Evolutionary conservation across 1,140 invertebrate genomes (phyloP).

Genomic region (Ceratina japonica): DNA sequence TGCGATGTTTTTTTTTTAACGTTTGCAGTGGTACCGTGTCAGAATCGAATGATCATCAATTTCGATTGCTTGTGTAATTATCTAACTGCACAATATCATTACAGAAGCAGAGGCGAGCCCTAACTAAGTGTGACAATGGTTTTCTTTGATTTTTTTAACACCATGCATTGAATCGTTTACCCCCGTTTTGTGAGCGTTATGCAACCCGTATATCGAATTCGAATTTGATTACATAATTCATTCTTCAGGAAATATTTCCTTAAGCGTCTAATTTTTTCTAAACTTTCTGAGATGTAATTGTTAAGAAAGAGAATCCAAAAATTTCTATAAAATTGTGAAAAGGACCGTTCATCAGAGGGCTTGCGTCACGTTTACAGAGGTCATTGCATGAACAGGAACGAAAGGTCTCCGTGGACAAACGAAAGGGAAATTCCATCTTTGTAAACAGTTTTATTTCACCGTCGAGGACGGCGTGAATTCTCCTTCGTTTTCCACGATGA

Average conservation of each 20-base stretch:
- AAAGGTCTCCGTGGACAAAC: constrained; percentile 41
- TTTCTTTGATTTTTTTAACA: constrained; percentile 14
- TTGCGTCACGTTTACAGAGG: constrained; percentile 36
- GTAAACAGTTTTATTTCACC: not conserved
- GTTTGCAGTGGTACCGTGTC: constrained; percentile 17
- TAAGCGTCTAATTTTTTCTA: too few species aligned
- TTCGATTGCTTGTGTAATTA: constrained; percentile 29
- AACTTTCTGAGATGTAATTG: too few species aligned
- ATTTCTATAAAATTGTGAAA: not conserved
- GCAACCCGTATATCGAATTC: constrained; percentile 27
- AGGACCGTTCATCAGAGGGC: not conserved
- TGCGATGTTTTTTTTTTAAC: constrained; percentile 25
- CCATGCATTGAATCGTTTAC: constrained; percentile 23
- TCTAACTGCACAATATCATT: constrained; percentile 44
- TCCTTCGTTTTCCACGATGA: constrained; percentile 19
- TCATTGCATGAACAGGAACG: constrained; percentile 26
- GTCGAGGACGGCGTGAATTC: constrained; percentile 27
- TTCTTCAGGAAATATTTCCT: not conserved
- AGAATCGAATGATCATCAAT: constrained; percentile 8
- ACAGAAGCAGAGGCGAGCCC: constrained; percentile 46
- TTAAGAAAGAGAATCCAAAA: too few species aligned
- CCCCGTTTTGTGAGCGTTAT: constrained; percentile 16
- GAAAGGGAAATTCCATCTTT: constrained; percentile 23
- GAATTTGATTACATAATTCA: not conserved
- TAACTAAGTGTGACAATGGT: constrained; percentile 55